Percentiles rank a stretch among this genome's conserved stretches.
phyloP scores from a whole-genome alignment of 2,797 vertebrate genomes.

The Tachyglossus aculeatus region DNA sequence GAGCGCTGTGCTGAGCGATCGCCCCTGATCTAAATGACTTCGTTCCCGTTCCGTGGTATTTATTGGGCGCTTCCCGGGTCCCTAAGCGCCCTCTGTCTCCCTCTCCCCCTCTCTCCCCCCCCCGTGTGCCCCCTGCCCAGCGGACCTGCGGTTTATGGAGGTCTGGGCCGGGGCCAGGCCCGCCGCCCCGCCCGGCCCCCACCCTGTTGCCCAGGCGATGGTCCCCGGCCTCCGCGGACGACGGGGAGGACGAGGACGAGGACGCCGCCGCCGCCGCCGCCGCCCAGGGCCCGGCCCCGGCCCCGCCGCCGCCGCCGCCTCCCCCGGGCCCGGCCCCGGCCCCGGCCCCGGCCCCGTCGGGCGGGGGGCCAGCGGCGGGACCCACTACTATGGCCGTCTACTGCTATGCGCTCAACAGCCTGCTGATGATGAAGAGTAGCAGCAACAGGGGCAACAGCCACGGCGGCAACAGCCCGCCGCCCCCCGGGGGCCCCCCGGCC shows the following conservation, averaged over 20 bases:
- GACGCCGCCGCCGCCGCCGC: too few species aligned
- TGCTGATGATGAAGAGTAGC: constrained; percentile 85
- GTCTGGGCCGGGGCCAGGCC: constrained; percentile 35
- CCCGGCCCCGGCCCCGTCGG: constrained; percentile 21
- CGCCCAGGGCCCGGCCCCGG: too few species aligned
- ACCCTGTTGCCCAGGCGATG: constrained; percentile 30
- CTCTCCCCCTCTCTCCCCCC: background rate
- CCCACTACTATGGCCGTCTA: constrained; percentile 86
- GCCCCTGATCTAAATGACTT: too few species aligned
- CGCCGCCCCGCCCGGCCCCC: background rate
- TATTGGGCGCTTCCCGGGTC: too few species aligned
- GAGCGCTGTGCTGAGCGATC: too few species aligned
- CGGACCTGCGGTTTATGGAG: constrained; percentile 67
- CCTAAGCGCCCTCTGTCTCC: background rate
- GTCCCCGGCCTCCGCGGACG: background rate
- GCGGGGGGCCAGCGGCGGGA: constrained; percentile 48
- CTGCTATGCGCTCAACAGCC: constrained; percentile 84
- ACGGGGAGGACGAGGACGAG: constrained; percentile 58
- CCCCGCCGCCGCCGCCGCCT: constrained; percentile 21
- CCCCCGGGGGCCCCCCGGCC: constrained; percentile 67
- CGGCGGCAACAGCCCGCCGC: constrained; percentile 67
- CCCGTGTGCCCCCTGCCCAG: constrained; percentile 44
- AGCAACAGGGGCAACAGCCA: constrained; percentile 74
- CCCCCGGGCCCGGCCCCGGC: constrained; percentile 64
- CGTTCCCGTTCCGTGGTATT: too few species aligned